Conservation (phyloP, 1,140 invertebrate species). For the Drosophila melanogaster region DNA sequence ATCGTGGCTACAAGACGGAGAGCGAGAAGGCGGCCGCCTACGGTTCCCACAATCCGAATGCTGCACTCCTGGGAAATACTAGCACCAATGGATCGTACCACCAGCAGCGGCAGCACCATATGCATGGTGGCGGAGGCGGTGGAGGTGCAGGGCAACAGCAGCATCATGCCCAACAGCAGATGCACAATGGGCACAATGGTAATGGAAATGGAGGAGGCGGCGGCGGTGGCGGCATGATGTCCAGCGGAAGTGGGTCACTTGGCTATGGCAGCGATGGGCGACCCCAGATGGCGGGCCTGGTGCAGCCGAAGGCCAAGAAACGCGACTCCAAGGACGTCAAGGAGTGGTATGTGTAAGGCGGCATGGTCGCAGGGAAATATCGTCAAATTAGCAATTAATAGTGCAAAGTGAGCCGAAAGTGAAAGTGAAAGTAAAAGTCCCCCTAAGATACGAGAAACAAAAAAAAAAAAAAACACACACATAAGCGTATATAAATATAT, state of each 20-base stretch:
- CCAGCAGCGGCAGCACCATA: conserved; percentile 85
- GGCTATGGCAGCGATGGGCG: conserved; percentile 72
- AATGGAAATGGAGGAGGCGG: conserved; percentile 48
- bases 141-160: conserved; percentile 56
- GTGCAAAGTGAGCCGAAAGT: conserved; percentile 43
- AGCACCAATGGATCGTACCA: conserved; percentile 84
- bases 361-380: conserved; percentile 21
- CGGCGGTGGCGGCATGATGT: conserved; percentile 68
- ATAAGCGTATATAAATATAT: conserved; percentile 47
- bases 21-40: conserved; percentile 90
- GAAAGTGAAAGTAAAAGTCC: conserved; percentile 33
- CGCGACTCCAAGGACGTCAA: conserved; percentile 94
- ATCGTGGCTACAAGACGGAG: conserved; percentile 95
- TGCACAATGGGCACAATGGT: conserved; percentile 60
- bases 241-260: conserved; percentile 72
- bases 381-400: conserved; percentile 82
- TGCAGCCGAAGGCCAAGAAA: conserved; percentile 88
- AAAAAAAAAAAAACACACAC: conserved; percentile 16
- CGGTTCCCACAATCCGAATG: conserved; percentile 90
- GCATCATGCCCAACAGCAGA: conserved; percentile 80
- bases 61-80: conserved; percentile 88
- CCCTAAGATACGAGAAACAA: conserved; percentile 21
- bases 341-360: conserved; percentile 93
- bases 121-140: conserved; percentile 60
- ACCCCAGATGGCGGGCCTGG: conserved; percentile 84